These are phyloP conservation scores for Beroe forskalii DNA, from an alignment of 37 sponge, comb jelly and placozoan genomes.

Conservation along the genomic window DNA sequence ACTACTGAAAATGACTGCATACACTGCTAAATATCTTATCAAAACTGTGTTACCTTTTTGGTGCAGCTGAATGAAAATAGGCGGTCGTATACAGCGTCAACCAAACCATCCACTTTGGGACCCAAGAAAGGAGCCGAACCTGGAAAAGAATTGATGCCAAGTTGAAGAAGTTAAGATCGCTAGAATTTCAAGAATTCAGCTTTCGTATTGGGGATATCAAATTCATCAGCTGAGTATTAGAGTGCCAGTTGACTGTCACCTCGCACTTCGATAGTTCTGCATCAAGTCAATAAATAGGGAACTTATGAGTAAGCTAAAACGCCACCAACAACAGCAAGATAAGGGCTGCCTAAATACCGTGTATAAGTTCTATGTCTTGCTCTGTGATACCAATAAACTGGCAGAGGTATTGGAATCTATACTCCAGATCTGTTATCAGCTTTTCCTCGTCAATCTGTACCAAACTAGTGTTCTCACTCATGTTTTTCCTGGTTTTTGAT, in stretches of 20 bases:
- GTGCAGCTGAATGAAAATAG: slow-evolving; percentile 39
- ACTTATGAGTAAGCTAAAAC: too few species aligned
- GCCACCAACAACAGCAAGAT: too few species aligned
- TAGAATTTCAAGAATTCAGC: too few species aligned
- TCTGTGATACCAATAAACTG: slow-evolving; percentile 13
- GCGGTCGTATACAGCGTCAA: slow-evolving; percentile 42
- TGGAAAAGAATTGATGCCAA: too few species aligned
- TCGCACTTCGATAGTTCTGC: too few species aligned
- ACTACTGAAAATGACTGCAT: too few species aligned
- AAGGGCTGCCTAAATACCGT: not conserved
- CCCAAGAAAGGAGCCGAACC: slow-evolving; percentile 5
- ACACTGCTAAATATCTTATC: too few species aligned
- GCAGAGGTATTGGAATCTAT: slow-evolving; percentile 18
- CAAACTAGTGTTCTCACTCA: too few species aligned
- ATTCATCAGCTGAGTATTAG: not conserved
- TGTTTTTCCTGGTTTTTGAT: too few species aligned
- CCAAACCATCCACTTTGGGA: not conserved
- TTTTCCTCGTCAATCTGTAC: slow-evolving; percentile 9
- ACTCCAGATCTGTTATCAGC: slow-evolving; percentile 33
- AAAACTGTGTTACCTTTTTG: slow-evolving; percentile 34
- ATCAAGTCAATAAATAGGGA: too few species aligned
- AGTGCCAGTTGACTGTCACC: not conserved
- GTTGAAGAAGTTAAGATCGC: too few species aligned
- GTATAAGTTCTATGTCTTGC: not conserved
- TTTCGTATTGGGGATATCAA: too few species aligned